Evolutionary conservation across 2,888 invertebrate genomes (phyloP).

Genomic region (Pristionchus mayeri): DNA sequence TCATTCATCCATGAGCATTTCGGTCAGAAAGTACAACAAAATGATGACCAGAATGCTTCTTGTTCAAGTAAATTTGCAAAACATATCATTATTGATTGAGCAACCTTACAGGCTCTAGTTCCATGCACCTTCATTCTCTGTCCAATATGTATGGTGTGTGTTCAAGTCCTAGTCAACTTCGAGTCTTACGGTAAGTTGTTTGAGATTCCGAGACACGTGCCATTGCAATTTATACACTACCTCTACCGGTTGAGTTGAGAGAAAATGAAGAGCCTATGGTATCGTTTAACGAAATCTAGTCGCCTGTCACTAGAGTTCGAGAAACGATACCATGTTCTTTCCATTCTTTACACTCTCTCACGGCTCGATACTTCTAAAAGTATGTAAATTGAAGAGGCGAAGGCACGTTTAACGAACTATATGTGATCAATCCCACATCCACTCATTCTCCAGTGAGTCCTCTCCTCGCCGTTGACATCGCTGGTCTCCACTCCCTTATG

Average conservation of each 20-base stretch:
- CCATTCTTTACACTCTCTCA: too few relatives aligned
- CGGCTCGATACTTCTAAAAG: too few relatives aligned
- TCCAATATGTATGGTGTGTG: background rate
- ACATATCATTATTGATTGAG: too few relatives aligned
- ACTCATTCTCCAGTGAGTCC: background rate
- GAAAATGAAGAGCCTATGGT: background rate
- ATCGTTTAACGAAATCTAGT: background rate
- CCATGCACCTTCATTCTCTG: background rate
- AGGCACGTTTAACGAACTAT: too few relatives aligned
- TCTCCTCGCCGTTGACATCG: background rate
- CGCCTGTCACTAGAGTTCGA: background rate
- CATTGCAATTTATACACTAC: too few relatives aligned
- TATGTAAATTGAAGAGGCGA: too few relatives aligned
- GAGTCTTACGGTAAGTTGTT: background rate
- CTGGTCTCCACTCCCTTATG: constrained; percentile 9
- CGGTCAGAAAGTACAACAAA: background rate
- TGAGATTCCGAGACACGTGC: too few relatives aligned
- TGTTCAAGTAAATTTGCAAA: background rate
- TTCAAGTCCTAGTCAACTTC: background rate
- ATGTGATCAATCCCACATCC: too few relatives aligned
- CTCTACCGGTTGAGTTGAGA: too few relatives aligned
- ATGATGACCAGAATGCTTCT: constrained; percentile 19
- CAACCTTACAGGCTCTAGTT: background rate
- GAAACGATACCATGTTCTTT: too few relatives aligned
- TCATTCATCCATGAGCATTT: constrained; percentile 40